Evolutionary conservation across 2,113 vertebrate species (phyloP).

Genomic region (Erinaceus europaeus): DNA sequence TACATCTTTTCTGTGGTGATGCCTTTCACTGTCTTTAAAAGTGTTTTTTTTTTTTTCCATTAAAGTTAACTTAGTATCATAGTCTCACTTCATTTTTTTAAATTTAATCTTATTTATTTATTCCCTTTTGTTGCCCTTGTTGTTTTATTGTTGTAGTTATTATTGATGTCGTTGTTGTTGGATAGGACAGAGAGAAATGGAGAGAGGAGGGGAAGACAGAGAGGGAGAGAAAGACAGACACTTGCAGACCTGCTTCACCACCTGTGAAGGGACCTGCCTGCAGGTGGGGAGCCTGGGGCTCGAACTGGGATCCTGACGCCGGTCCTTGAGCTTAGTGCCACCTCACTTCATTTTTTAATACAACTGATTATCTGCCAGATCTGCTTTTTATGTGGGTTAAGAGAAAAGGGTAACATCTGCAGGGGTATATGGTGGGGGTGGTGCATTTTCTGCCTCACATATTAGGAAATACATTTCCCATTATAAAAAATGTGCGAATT

Average conservation of each 20-base stretch:
- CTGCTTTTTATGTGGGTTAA: neutral
- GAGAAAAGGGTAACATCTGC: neutral
- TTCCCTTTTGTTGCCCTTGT: too few relatives aligned
- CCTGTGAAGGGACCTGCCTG: too few relatives aligned
- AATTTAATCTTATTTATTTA: too few relatives aligned
- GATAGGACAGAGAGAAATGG: too few relatives aligned
- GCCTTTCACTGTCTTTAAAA: neutral
- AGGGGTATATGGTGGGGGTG: neutral
- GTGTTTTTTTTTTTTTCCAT: neutral
- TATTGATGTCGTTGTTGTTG: too few relatives aligned
- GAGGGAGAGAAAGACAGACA: too few relatives aligned
- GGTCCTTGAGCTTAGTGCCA: too few relatives aligned
- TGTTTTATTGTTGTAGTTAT: too few relatives aligned
- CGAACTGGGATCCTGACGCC: too few relatives aligned
- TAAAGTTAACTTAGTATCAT: conserved; percentile 9
- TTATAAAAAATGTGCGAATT: conserved; percentile 28
- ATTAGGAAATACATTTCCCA: neutral
- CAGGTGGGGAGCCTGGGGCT: too few relatives aligned
- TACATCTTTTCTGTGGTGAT: neutral
- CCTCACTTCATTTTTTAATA: conserved; percentile 16
- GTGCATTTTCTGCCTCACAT: conserved; percentile 11
- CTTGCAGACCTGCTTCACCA: too few relatives aligned
- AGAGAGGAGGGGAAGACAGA: too few relatives aligned
- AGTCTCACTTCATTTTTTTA: neutral
- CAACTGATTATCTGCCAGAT: conserved; percentile 1